A percentile compares a stretch with the other conserved stretches of the same genome.
Evolutionary conservation across 2,888 invertebrate species (phyloP).

Genomic region (Acanthosepion pharaonis): DNA sequence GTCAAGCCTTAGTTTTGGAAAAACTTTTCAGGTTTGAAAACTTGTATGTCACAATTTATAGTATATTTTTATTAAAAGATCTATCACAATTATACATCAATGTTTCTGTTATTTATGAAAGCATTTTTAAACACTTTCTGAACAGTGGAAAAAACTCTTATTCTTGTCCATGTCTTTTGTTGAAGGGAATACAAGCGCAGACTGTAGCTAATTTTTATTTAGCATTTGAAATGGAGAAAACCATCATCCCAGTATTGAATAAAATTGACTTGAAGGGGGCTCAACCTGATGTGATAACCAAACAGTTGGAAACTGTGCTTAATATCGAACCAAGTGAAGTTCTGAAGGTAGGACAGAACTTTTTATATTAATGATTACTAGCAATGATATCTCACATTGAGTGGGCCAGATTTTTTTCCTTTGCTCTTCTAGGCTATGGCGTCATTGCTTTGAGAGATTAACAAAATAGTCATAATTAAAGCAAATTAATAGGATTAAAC

Average conservation of each 20-base stretch:
- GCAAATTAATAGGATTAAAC: no score
- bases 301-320: conserved; percentile 87
- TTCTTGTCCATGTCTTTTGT: background rate
- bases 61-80: no score
- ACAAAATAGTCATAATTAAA: no score
- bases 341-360: conserved; percentile 79
- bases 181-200: conserved; percentile 90
- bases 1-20: no score
- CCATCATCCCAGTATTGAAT: conserved; percentile 93
- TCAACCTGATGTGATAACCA: conserved; percentile 85
- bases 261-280: conserved; percentile 96
- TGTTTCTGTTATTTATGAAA: no score
- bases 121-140: background rate
- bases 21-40: no score
- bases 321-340: conserved; percentile 84
- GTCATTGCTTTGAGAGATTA: no score
- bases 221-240: conserved; percentile 86
- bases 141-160: background rate
- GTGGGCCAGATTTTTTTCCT: no score
- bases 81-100: no score
- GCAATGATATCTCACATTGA: no score
- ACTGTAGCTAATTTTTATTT: conserved; percentile 97
- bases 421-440: no score
- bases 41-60: no score
- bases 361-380: background rate